A percentile compares a stretch with the other conserved stretches of the same genome.
Conservation (phyloP, 2,113 vertebrate genomes). For the Circaetus cinerascens region DNA sequence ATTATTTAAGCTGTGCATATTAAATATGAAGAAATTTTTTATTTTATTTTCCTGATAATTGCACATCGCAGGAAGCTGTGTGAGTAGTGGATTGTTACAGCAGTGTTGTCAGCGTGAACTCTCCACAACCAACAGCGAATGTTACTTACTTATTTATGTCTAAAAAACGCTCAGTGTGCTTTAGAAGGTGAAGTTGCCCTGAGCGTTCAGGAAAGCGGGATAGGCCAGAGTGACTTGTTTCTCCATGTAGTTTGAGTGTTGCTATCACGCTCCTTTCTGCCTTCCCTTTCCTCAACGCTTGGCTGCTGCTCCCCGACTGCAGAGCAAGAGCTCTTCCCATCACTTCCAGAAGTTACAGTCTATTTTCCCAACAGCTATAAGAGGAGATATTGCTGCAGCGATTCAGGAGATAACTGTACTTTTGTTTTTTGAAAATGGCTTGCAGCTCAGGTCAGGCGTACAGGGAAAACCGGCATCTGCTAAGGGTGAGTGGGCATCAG, state of each 20-base stretch:
- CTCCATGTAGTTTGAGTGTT: rapidly evolving
- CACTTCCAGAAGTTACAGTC: neutral
- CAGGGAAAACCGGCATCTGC: neutral
- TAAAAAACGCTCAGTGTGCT: rapidly evolving
- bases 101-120: neutral
- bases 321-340: neutral
- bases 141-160: neutral
- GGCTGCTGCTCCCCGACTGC: neutral
- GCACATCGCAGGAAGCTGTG: neutral
- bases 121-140: neutral
- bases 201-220: neutral
- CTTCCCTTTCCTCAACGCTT: neutral
- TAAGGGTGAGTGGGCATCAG: rapidly evolving
- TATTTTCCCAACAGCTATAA: neutral
- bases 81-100: rapidly evolving
- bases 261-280: neutral
- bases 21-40: neutral
- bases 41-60: neutral
- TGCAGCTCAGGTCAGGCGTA: neutral
- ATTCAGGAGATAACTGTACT: neutral
- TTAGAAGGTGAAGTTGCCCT: neutral
- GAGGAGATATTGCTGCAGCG: neutral
- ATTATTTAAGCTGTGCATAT: neutral
- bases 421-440: neutral
- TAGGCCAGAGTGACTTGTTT: neutral